A percentile compares a stretch with the other conserved stretches of the same genome.
phyloP scores from a whole-genome alignment of 2,888 invertebrate species.

The Polydrusus pterygomalis region DNA sequence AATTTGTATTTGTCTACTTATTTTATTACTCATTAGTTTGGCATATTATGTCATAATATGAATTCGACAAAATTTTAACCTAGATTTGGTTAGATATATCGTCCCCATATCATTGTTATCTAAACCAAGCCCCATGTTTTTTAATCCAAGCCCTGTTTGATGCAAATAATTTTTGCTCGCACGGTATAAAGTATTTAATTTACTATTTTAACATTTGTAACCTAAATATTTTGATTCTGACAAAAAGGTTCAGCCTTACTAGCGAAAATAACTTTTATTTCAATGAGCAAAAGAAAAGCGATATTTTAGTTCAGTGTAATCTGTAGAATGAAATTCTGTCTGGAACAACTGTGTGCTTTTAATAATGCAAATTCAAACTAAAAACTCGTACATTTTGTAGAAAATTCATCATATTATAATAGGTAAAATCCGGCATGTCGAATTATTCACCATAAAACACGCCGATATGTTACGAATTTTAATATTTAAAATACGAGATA shows the following conservation, averaged over 20 bases:
- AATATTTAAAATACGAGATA: constrained; percentile 32
- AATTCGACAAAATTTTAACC: too few species aligned
- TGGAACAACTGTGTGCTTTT: constrained; percentile 20
- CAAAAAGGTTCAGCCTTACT: not conserved
- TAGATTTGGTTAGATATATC: too few species aligned
- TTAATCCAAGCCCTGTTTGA: too few species aligned
- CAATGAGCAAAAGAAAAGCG: not conserved
- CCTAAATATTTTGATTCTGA: not conserved
- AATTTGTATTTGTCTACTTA: too few species aligned
- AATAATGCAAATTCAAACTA: constrained; percentile 32
- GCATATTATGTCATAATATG: too few species aligned
- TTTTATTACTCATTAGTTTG: too few species aligned
- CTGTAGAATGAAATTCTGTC: not conserved
- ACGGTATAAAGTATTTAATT: too few species aligned
- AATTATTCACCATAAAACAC: constrained; percentile 24
- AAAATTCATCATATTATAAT: constrained; percentile 29
- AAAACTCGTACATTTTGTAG: constrained; percentile 25
- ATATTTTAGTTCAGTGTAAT: not conserved
- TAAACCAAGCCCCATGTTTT: too few species aligned
- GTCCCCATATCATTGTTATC: too few species aligned
- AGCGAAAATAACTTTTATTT: not conserved
- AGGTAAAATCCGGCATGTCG: constrained; percentile 10
- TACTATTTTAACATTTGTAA: not conserved
- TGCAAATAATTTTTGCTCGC: too few species aligned
- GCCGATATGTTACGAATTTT: constrained; percentile 31